phyloP scores from a whole-genome alignment of 2,797 vertebrate genomes.

The Mormyrops attenuatus region DNA sequence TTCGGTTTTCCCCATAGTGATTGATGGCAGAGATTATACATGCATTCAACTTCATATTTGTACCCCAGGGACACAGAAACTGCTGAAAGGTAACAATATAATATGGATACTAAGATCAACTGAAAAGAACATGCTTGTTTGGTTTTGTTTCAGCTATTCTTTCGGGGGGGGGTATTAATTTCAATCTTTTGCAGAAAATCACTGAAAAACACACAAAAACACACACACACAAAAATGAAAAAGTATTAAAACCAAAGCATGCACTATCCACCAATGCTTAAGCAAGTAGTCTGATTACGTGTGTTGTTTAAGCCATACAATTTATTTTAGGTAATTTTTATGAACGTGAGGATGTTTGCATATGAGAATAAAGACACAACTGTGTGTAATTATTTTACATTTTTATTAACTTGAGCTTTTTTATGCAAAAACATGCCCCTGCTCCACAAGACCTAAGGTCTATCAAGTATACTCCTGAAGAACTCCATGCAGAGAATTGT shows the following conservation, averaged over 20 bases:
- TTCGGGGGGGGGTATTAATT: background rate
- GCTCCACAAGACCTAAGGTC: background rate
- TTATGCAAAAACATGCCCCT: background rate
- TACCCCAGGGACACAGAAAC: background rate
- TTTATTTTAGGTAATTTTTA: background rate
- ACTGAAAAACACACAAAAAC: background rate
- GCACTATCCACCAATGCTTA: background rate
- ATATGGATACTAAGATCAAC: background rate
- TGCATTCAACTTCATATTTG: background rate
- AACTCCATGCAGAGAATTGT: constrained; percentile 36
- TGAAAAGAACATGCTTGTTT: background rate
- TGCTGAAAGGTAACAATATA: background rate
- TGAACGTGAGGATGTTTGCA: background rate
- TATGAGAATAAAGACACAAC: background rate
- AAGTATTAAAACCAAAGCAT: background rate
- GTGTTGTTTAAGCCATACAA: background rate
- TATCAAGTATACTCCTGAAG: constrained; percentile 16
- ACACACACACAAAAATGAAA: background rate
- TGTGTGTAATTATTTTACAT: background rate
- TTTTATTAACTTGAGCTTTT: background rate
- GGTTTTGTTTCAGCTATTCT: background rate
- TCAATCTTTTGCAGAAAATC: background rate
- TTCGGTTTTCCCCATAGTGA: background rate
- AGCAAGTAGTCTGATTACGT: background rate
- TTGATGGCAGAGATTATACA: background rate